Evolutionary conservation across 2,113 vertebrate genomes (phyloP).

Genomic region (Perognathus longimembris): DNA sequence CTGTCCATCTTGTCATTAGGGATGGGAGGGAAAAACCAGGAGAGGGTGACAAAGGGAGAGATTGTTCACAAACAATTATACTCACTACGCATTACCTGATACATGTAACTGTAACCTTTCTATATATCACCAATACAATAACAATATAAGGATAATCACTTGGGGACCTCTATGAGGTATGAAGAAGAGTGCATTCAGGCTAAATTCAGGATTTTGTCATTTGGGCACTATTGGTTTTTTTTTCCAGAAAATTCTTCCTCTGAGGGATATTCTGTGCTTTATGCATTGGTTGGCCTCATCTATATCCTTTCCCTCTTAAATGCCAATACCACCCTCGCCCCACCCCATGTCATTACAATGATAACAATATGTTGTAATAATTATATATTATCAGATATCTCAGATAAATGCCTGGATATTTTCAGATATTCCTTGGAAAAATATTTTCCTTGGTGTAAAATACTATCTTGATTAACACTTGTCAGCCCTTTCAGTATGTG

Average conservation of each 20-base stretch:
- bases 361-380: not conserved
- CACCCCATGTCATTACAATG: not conserved
- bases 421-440: not conserved
- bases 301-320: not conserved
- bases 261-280: not conserved
- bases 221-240: not conserved
- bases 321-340: not conserved
- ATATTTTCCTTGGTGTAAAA: not conserved
- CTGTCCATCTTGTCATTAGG: too few relatives aligned
- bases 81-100: too few relatives aligned
- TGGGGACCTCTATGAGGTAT: not conserved
- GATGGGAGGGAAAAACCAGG: too few relatives aligned
- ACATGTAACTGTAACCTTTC: too few relatives aligned
- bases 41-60: too few relatives aligned
- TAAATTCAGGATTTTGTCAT: not conserved
- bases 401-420: not conserved
- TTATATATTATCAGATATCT: too few relatives aligned
- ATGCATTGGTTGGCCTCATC: not conserved
- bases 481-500: not conserved
- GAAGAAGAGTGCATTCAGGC: accelerated
- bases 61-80: too few relatives aligned
- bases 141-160: too few relatives aligned
- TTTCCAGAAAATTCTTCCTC: not conserved
- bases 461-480: not conserved
- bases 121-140: too few relatives aligned